phyloP scores from a whole-genome alignment of 2,888 invertebrate genomes.

The Operophtera brumata region DNA sequence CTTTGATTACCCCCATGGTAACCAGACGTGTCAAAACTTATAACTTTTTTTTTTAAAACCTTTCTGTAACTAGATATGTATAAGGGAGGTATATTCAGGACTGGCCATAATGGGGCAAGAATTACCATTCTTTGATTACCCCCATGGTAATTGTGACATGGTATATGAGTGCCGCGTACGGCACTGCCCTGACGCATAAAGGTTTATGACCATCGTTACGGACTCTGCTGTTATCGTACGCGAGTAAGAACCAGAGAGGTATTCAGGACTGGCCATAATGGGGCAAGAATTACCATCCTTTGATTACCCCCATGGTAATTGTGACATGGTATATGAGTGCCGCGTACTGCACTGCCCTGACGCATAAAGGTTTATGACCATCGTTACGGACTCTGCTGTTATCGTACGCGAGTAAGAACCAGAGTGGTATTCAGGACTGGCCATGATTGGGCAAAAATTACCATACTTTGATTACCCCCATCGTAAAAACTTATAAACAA shows the following conservation, averaged over 20 bases:
- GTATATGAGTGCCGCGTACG: conserved; percentile 6
- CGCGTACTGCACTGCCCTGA: background rate
- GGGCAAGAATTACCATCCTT: too few species aligned
- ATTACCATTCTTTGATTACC: background rate
- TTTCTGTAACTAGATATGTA: too few species aligned
- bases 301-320: too few species aligned
- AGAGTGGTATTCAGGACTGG: conserved; percentile 3
- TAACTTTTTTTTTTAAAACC: too few species aligned
- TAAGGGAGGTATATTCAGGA: conserved; percentile 8
- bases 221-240: conserved; percentile 11
- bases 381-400: conserved; percentile 5
- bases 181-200: background rate
- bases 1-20: too few species aligned
- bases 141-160: conserved; percentile 24
- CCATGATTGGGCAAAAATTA: too few species aligned
- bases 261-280: conserved; percentile 1
- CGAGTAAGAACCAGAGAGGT: conserved; percentile 8
- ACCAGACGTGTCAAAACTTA: too few species aligned
- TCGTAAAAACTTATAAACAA: too few species aligned
- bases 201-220: conserved; percentile 13
- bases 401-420: conserved; percentile 13
- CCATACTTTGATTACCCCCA: too few species aligned
- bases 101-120: background rate
- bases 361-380: conserved; percentile 15
- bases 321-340: conserved; percentile 15